Evolutionary conservation across 2,797 vertebrate genomes (phyloP), one percentile per base, ranked within the genome.

Genomic region (Apogon talboti): DNA sequence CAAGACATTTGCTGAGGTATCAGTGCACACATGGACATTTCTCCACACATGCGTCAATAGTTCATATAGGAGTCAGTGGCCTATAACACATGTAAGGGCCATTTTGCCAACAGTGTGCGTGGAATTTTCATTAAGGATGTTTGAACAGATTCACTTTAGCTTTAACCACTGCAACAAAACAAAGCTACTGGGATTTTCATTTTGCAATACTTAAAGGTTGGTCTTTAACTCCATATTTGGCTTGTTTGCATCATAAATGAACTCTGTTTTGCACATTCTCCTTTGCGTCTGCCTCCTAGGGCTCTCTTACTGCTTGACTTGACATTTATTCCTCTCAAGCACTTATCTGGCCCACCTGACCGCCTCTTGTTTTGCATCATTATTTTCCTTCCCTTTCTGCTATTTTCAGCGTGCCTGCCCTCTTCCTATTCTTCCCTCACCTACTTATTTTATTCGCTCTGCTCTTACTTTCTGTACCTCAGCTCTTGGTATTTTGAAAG

Each of bases 351-450:
- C 69, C 83, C 83, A 82, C 75, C 81, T 85, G 80, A 84, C 83
- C 57, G 62, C 81, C 66, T 78, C 73, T 82, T 83, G 80, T 84
- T 89, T 86, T 85, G 83, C 83, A 88, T 87, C 76, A 85, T 92
- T 91, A 89, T 87, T 90, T 89, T 80, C 54, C 58, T 76, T 79
- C 65, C 51, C 55, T 71, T 84, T 74, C 72, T 81, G 67, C 78
- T 81, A 79, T 87, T 85, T 86, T 78, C 85, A 81, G 76, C 14
- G 3, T 43, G 66, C 72, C 74, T 82, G 67, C 74, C 74, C 74
- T 81, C 81, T 70, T 76, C 62, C 51, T 67, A 41, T 79, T 85
- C 75, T 79, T 76, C 68, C 66, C 65, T 88, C 70, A 72, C 76
- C 67, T 74, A 74, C 79, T 82, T 86, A 62, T 84, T 78, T 80